Percentiles rank a stretch among this genome's conserved stretches.
Conservation (phyloP, 2,797 vertebrate genomes). For the Cuculus canorus region DNA sequence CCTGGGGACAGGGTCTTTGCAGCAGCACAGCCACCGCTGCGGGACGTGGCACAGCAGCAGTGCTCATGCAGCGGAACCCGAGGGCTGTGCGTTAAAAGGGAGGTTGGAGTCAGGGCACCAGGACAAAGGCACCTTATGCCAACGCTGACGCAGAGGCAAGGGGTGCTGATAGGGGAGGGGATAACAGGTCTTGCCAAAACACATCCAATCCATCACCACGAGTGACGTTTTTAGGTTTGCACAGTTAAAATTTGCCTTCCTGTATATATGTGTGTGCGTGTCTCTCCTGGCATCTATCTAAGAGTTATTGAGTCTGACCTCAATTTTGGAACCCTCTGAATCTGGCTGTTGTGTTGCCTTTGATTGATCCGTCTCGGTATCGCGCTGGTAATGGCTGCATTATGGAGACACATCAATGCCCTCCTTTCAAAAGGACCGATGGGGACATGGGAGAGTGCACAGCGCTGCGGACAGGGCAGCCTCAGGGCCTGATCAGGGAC, state of each 20-base stretch:
- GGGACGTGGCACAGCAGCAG: neutral
- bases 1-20: neutral
- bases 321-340: conserved; percentile 32
- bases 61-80: neutral
- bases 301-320: conserved; percentile 45
- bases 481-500: neutral
- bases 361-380: conserved; percentile 70
- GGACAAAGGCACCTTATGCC: neutral
- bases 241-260: conserved; percentile 18
- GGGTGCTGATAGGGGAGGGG: neutral
- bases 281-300: neutral
- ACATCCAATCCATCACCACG: neutral
- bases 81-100: neutral
- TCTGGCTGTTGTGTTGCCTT: conserved; percentile 30
- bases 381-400: conserved; percentile 71
- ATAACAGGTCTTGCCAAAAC: neutral
- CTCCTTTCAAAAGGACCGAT: neutral
- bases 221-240: conserved; percentile 36
- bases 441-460: neutral
- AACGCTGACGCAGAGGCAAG: neutral
- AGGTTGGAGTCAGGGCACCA: neutral
- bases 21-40: neutral
- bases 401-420: conserved; percentile 77
- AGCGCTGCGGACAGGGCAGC: neutral
- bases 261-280: neutral